Conservation (phyloP, 2,113 vertebrate species). For the Murina feae region DNA sequence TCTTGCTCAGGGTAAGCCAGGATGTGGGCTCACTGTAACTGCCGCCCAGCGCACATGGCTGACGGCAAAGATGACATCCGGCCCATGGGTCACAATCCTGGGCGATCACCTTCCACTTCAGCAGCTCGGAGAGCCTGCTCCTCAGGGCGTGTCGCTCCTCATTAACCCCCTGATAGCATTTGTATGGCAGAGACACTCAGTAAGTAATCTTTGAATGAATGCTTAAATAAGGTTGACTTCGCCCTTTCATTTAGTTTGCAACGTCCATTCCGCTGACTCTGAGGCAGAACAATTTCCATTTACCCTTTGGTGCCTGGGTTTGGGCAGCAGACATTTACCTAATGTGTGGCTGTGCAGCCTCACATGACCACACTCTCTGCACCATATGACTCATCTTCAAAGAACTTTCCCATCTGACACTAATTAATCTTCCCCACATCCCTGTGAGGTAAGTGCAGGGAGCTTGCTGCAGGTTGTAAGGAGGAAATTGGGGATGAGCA, state of each 20-base stretch:
- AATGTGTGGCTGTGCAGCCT: not conserved
- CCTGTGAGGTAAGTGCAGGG: constrained; percentile 35
- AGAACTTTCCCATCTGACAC: constrained; percentile 52
- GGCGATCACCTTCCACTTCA: not conserved
- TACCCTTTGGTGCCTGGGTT: not conserved
- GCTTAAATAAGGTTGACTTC: not conserved
- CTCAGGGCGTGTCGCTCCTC: not conserved
- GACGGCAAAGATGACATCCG: not conserved
- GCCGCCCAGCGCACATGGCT: not conserved
- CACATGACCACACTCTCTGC: constrained; percentile 1
- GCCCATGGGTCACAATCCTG: not conserved
- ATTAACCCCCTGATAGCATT: not conserved
- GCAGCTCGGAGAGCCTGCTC: not conserved
- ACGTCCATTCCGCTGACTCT: not conserved
- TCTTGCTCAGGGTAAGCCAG: not conserved
- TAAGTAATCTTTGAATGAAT: not conserved
- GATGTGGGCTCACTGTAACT: accelerated
- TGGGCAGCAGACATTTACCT: not conserved
- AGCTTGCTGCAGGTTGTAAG: not conserved
- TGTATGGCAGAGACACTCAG: not conserved
- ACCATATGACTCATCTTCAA: constrained; percentile 41
- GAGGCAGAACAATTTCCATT: not conserved
- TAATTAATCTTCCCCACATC: constrained; percentile 40
- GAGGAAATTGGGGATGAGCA: constrained; percentile 36
- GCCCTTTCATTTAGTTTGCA: not conserved